Evolutionary conservation across 2,113 vertebrate genomes (phyloP), one percentile per base, ranked within the genome.

Genomic region (Sebastes schlegelii): DNA sequence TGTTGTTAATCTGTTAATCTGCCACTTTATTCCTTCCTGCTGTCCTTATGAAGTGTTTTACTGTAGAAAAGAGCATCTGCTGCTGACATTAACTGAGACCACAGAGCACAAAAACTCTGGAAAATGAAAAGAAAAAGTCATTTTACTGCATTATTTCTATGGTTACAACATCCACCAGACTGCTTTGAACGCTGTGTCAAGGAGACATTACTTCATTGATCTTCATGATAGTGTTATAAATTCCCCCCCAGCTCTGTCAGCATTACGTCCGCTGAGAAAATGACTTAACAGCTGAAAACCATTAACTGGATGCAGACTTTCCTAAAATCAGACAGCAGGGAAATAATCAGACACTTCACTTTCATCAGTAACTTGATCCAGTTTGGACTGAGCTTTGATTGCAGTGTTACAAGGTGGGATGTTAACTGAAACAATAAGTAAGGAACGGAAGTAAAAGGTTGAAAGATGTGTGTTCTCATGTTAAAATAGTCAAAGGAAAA

Each of bases 141-240:
- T 42, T 26, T 48, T 1, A 34, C 40, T 6, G 14, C 19, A 42
- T 21, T 21, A 4, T 70, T 62, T 43, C 61, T 46, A 4, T 6
- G 4, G 42, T 81, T 48, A 54, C 74, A 21, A 17, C 71, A 60
- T 17, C 5, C 62, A 17, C 1, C 61, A 1, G 74, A 12, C 8
- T 42, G 46, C 52, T 80, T 34, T 79, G 67, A 67, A 68, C 11
- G 8, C 34, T 8, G 0, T 0, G 43, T 52, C 43, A n/a, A 7
- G 1, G 14, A 83, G 74, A 87, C 69, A 11, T 84, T 6, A 82
- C 87, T 82, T 84, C 87, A 84, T 8, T 23, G 43, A 68, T 75
- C 42, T 80, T 69, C 26, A 69, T 8, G 71, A 80, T 34, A 45
- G 17, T 11, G 58, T 43, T 5, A 13, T 1, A 6, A 74, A 21